Conservation (phyloP, 2,113 vertebrate species). For the Oxygymnocypris stewartii region DNA sequence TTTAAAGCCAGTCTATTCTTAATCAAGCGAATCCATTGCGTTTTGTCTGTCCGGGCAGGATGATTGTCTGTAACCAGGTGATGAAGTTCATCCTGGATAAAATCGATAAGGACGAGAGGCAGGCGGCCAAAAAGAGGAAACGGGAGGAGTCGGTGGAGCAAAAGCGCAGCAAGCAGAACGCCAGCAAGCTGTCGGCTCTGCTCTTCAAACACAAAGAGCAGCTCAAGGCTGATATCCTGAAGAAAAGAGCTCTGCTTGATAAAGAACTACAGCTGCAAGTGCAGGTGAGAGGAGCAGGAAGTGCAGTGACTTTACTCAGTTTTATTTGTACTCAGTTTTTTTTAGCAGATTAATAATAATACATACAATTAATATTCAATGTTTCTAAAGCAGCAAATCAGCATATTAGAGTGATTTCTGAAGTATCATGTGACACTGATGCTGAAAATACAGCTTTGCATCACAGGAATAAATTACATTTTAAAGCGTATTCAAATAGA, state of each 20-base stretch:
- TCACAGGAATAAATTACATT: not conserved
- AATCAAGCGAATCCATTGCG: not conserved
- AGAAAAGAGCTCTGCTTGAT: conserved; percentile 94
- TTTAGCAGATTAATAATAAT: too few relatives aligned
- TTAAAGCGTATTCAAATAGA: not conserved
- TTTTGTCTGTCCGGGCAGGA: conserved; percentile 70
- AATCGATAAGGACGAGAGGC: conserved; percentile 98
- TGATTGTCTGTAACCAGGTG: conserved; percentile 99
- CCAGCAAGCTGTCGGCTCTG: conserved; percentile 90
- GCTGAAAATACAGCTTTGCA: not conserved
- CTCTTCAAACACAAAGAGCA: conserved; percentile 98
- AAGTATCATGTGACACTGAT: not conserved
- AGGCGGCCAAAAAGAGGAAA: conserved; percentile 94
- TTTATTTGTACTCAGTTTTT: not conserved
- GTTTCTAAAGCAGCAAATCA: not conserved
- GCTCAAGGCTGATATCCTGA: conserved; percentile 94
- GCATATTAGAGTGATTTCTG: not conserved
- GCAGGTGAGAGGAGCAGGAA: conserved; percentile 78
- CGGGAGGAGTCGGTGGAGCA: conserved; percentile 97
- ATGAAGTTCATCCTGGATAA: conserved; percentile 99
- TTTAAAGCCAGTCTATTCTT: too few relatives aligned
- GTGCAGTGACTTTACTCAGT: not conserved
- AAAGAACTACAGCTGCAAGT: conserved; percentile 97
- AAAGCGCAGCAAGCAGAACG: conserved; percentile 95
- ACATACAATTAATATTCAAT: too few relatives aligned